A percentile compares a stretch with the other conserved stretches of the same genome.
These are phyloP conservation scores for Hymenochirus boettgeri DNA, from an alignment of 2,113 vertebrate genomes.

Conservation along the genomic window DNA sequence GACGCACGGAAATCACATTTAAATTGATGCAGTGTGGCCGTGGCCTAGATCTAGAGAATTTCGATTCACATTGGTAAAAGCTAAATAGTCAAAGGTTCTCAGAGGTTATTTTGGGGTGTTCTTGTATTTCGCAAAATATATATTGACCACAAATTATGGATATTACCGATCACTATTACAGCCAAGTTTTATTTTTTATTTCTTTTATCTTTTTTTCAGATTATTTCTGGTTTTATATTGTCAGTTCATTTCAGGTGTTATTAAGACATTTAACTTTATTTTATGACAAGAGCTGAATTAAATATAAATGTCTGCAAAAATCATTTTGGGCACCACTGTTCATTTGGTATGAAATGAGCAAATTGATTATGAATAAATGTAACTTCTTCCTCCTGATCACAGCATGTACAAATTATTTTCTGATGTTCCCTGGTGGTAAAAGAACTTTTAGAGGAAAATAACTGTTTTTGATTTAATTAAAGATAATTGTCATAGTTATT, in stretches of 20 bases:
- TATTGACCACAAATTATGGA: too few relatives aligned
- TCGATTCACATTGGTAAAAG: too few relatives aligned
- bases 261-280: too few relatives aligned
- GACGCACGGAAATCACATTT: too few relatives aligned
- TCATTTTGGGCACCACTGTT: neutral
- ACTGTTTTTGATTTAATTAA: constrained; percentile 33
- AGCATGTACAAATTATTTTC: constrained; percentile 7
- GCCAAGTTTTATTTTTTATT: neutral
- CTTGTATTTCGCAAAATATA: too few relatives aligned
- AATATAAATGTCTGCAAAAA: neutral
- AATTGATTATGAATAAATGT: constrained; percentile 9
- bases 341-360: neutral
- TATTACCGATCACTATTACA: too few relatives aligned
- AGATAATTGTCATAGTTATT: constrained; percentile 11
- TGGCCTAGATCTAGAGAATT: too few relatives aligned
- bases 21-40: too few relatives aligned
- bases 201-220: neutral
- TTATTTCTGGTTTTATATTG: neutral
- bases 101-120: too few relatives aligned
- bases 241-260: too few relatives aligned
- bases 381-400: constrained; percentile 1
- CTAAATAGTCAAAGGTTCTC: too few relatives aligned
- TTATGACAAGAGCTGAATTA: neutral
- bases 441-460: constrained; percentile 18
- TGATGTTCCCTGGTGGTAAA: neutral